Base-by-base conservation (phyloP, 1,140 invertebrate genomes). In the Phymorhynchus buccinoides region DNA sequence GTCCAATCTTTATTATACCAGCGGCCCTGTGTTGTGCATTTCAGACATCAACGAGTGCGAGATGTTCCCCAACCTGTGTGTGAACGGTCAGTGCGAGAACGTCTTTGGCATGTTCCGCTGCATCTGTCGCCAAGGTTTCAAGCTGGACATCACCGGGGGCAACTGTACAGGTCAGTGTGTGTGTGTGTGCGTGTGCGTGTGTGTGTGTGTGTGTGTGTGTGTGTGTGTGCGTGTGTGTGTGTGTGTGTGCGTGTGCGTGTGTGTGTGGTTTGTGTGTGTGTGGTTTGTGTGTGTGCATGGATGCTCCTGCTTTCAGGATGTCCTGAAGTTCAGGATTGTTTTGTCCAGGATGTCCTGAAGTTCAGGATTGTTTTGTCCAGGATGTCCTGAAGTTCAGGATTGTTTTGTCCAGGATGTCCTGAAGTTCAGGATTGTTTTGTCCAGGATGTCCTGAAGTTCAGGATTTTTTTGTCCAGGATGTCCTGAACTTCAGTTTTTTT, bases 31-130 rank as follows among this genome's bases (percentile, higher is more conserved):
- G n/a, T n/a, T n/a, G n/a, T n/a, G n/a, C n/a, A n/a, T 68, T 92
- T 93, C 89, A 95, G 98, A 99, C 92, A 96, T 98, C 35, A 96
- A 99, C 91, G 98, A 99, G 92, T 99, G 98, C 91, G 95, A 96
- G 42, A 96, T 96, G 93, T 97, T 98, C 93, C 96, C 95, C 89
- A 97, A 97, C 90, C 94, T 97, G 1, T 98, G 97, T 92, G 96
- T 97, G 4, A 97, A 95, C 92, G 97, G 97, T 0, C 95, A 94
- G 86, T 98, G 97, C 94, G 96, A 97, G 90, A 98, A 98, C 92
- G 96, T 96, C 1, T 96, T 97, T 92, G 97, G 97, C 27, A 87
- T 89, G 84, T 93, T 92, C 88, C 83, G 89, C 32, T 93, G 93
- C 87, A 88, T 88, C 42, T 93, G 93, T 90, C 95, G 96, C 90